Base-by-base conservation (phyloP, 2,888 invertebrate species). In the Sphaeridia pumilis region DNA sequence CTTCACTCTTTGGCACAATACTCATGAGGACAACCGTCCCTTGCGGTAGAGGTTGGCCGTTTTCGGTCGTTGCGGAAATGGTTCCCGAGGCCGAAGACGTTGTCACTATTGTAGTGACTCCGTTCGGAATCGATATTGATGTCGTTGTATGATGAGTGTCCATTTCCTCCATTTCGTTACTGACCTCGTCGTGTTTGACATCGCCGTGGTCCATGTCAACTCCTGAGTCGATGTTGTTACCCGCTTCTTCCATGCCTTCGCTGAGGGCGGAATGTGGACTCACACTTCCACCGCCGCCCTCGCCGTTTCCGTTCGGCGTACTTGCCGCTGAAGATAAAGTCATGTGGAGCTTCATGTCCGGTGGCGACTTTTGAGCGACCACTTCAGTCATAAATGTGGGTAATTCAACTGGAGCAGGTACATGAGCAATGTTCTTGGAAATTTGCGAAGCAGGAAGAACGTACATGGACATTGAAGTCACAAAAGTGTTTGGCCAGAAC, bases 11-110 rank as follows among this genome's bases (percentile, higher is more conserved):
- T 58, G 60, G 62, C 58, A 62, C 62, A 49, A 62, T 60, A 52
- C 57, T 55, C 62, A 62, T 62, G 42, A 62, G 60, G 12, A 62
- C 60, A n/a, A 62, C 60, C 17, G 60, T 60, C 38, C 62, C 62
- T 35, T 62, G 58, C 4, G 62, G 62, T 36, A 62, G 49, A 51
- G 53, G 53, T 46, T 55, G 54, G 25, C 54, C 53, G 48, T 57
- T 60, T 43, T 58, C 59, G 25, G 55, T 56, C 35, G 57, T 56
- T 3, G 56, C 55, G 12, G 55, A 55, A 4, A 48, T 48, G 24
- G 54, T 52, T 22, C 55, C 55, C 22, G 53, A 57, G 48, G 57
- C 52, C 26, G 58, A 55, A 21, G 60, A 52, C n/a, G 58, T 53
- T 31, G 53, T 56, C 10, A 61, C 54, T 26, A 52, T 54, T 3